Base-by-base conservation (phyloP, 1,140 invertebrate species). In the Tachypleus tridentatus region DNA sequence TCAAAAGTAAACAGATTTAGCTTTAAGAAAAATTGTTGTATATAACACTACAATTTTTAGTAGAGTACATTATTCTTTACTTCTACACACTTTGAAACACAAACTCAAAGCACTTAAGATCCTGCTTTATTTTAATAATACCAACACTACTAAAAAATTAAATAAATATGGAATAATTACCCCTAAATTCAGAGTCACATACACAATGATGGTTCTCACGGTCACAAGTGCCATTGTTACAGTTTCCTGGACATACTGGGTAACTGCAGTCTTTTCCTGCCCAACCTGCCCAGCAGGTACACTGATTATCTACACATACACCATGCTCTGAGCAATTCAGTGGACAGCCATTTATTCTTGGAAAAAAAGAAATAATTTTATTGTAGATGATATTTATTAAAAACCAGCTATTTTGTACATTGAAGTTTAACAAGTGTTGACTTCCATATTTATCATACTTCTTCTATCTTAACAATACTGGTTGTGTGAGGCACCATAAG, bases 161-260 rank as follows among this genome's bases (percentile, higher is more conserved):
- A 6, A 62, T 11, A 29, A 58, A 64, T n/a, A 52, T n/a, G 50
- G 11, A n/a, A 29, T 59, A 63, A 54, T 58, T 73, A 85, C 84
- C 84, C 78, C 77, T 83, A 74, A 76, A 86, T 57, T 80, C 82
- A 7, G 74, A 65, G 51, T 73, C 60, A 75, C 85, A 87, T 59
- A 80, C 71, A 74, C 85, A 87, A 8, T 78, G 76, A 73, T 83
- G 82, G 51, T 76, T 72, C 73, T 84, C 81, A 63, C 74, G 76
- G 70, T 82, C 78, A 73, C 85, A 86, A 5, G 72, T 64, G 9
- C 85, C 86, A 71, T 83, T 79, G 4, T 74, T 76, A 72, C 91
- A 93, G 74, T 87, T 85, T 76, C 89, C 86, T 49, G 91, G 91
- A 79, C 93, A 97, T 52, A 89, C 81, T 54, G 84, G 84, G 56